Conservation (phyloP, 1,140 invertebrate genomes). For the Reticulitermes speratus region DNA sequence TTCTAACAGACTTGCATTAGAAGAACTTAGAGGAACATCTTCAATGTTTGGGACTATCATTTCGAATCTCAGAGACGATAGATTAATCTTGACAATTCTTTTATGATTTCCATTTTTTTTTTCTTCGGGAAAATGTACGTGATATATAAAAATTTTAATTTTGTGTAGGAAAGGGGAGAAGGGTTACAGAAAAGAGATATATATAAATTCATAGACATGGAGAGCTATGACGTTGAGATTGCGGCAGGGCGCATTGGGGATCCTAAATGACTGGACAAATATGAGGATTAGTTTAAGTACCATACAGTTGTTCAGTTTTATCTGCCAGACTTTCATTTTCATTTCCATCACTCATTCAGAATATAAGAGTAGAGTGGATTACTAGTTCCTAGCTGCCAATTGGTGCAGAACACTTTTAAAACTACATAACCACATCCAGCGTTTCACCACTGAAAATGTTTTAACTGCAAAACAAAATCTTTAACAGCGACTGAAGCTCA, state of each 20-base stretch:
- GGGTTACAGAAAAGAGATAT: not conserved
- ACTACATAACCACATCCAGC: not conserved
- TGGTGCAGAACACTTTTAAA: not conserved
- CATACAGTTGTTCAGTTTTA: not conserved
- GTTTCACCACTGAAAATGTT: not conserved
- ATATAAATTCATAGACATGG: not conserved
- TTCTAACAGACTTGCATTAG: no score
- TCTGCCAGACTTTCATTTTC: not conserved
- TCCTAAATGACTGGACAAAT: not conserved
- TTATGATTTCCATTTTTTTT: no score
- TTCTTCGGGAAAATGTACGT: no score
- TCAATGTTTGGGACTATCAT: no score
- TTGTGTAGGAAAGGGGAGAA: not conserved
- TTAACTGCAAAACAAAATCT: not conserved
- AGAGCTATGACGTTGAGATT: not conserved
- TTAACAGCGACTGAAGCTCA: not conserved
- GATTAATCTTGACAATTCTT: no score
- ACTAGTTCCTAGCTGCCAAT: not conserved
- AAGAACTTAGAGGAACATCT: no score
- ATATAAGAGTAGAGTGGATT: not conserved
- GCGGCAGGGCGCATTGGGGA: no score
- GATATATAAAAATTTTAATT: no score
- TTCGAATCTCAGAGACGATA: no score
- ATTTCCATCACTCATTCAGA: not conserved
- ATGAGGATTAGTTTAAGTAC: not conserved